Conservation (phyloP, 1,140 invertebrate genomes). For the Brachionus angularis region DNA sequence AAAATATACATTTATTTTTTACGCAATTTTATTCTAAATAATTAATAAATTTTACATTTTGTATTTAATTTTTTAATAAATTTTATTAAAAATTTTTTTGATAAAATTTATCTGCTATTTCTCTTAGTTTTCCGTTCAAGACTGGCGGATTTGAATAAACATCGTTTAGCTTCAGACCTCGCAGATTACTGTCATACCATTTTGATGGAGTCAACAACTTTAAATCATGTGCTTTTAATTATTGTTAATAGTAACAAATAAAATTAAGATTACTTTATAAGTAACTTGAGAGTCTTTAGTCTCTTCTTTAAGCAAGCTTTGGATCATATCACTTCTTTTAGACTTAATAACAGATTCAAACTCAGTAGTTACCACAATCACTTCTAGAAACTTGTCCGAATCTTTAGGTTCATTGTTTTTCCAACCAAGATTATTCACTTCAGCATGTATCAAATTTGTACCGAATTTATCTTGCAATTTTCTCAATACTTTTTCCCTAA, state of each 20-base stretch:
- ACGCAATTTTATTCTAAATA: no score
- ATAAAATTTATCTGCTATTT: slow-evolving; percentile 18
- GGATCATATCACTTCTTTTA: slow-evolving; percentile 8
- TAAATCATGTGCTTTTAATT: neutral
- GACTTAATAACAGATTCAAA: slow-evolving; percentile 18
- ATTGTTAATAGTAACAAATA: neutral
- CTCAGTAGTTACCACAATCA: slow-evolving; percentile 9
- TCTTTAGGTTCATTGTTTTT: slow-evolving; percentile 13
- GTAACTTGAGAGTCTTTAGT: neutral
- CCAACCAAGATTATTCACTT: slow-evolving; percentile 33
- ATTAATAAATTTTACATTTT: no score
- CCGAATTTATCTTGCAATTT: slow-evolving; percentile 22
- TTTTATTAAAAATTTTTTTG: neutral
- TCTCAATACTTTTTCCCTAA: neutral
- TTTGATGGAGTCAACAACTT: slow-evolving; percentile 37
- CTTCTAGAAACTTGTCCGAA: slow-evolving; percentile 4
- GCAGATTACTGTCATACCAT: slow-evolving; percentile 38
- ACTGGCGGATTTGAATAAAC: slow-evolving; percentile 17
- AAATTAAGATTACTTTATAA: neutral
- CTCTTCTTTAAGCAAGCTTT: slow-evolving; percentile 1
- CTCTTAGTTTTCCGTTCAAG: slow-evolving; percentile 1
- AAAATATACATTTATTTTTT: no score
- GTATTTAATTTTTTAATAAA: no score
- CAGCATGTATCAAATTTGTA: slow-evolving; percentile 19
- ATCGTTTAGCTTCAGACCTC: slow-evolving; percentile 1